Conservation (phyloP, 1,140 invertebrate species). For the Plectrocnemia conspersa region DNA sequence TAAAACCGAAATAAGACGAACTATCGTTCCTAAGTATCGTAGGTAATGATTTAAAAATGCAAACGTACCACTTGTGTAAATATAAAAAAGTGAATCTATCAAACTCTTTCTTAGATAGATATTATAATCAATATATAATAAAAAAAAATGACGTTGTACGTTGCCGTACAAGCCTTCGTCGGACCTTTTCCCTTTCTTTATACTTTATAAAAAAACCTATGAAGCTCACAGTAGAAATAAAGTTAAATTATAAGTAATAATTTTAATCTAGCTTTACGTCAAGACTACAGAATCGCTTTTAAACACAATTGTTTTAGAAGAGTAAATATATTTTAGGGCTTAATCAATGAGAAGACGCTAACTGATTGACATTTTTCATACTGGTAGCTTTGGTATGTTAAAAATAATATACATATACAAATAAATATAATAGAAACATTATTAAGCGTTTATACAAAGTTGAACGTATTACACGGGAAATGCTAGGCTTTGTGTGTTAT, state of each 20-base stretch:
- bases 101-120: no score
- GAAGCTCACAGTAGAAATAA: slow-evolving; percentile 6
- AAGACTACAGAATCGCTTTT: slow-evolving; percentile 17
- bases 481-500: slow-evolving; percentile 19
- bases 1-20: no score
- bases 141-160: no score
- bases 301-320: slow-evolving; percentile 7
- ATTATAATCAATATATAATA: no score
- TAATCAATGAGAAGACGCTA: slow-evolving; percentile 12
- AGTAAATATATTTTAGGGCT: slow-evolving; percentile 9
- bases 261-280: slow-evolving; percentile 10
- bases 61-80: no score
- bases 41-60: no score
- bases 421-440: slow-evolving; percentile 3
- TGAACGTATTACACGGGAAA: slow-evolving; percentile 11
- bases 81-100: no score
- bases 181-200: no score
- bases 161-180: no score
- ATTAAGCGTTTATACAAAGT: slow-evolving; percentile 6
- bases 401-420: slow-evolving; percentile 8
- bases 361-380: slow-evolving; percentile 17
- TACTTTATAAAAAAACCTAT: no score
- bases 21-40: no score
- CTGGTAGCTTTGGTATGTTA: slow-evolving; percentile 19
- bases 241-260: slow-evolving; percentile 12